A percentile compares a stretch with the other conserved stretches of the same genome.
Conservation (phyloP, 2,888 invertebrate genomes). For the Rhagonycha fulva region DNA sequence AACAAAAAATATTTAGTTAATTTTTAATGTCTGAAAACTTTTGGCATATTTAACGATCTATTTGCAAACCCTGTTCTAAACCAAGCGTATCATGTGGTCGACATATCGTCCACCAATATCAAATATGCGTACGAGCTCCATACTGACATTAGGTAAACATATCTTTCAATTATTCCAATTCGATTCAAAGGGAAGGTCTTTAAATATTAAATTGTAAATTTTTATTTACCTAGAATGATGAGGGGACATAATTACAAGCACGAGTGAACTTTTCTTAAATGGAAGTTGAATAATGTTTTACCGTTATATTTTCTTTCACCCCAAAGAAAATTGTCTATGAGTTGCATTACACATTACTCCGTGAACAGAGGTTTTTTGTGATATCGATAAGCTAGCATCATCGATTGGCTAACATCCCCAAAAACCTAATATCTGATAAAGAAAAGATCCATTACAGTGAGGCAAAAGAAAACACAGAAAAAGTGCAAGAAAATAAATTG, state of each 20-base stretch:
- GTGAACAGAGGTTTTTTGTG: constrained; percentile 18
- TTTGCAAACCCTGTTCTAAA: no score
- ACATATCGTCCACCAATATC: no score
- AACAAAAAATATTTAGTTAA: no score
- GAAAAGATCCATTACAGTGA: constrained; percentile 30
- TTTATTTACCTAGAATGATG: not conserved
- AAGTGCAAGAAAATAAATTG: constrained; percentile 19
- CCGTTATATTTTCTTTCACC: not conserved
- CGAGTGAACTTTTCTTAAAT: not conserved
- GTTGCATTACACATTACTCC: not conserved
- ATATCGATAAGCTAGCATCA: constrained; percentile 23
- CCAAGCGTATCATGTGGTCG: no score
- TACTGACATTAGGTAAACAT: no score
- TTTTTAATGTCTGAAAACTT: no score
- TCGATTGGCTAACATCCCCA: constrained; percentile 13
- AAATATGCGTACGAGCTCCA: no score
- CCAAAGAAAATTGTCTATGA: not conserved
- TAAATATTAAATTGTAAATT: no score
- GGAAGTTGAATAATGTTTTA: not conserved
- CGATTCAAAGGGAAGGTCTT: no score
- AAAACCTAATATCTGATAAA: constrained; percentile 31
- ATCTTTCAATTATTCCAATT: no score
- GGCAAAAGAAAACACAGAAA: constrained; percentile 20
- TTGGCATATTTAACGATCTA: no score
- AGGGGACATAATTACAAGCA: not conserved